Conservation (phyloP, 2,797 vertebrate species). For the Myotis planiceps region DNA sequence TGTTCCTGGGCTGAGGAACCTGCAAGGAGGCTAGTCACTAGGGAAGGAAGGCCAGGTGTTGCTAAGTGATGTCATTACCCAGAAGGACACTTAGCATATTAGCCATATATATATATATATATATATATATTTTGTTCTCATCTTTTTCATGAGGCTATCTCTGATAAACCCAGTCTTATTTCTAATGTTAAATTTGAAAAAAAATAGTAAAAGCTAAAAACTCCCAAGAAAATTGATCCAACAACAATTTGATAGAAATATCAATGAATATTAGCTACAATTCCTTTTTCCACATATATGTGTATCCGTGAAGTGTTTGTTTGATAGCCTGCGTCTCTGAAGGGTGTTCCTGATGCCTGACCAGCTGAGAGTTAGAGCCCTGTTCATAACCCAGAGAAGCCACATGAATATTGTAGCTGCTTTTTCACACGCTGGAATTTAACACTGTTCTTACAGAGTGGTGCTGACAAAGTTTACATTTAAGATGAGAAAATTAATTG, state of each 20-base stretch:
- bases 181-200: background rate
- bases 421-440: background rate
- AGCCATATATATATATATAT: no score
- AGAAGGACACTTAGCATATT: no score
- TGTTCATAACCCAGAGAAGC: background rate
- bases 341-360: background rate
- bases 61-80: no score
- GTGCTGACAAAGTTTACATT: background rate
- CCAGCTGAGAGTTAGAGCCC: background rate
- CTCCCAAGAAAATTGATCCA: background rate
- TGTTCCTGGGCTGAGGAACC: no score
- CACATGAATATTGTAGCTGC: accelerated
- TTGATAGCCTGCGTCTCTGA: background rate
- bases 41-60: no score
- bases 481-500: background rate
- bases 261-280: background rate
- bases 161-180: background rate
- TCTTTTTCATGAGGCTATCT: background rate
- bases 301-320: background rate
- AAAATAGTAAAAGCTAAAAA: background rate
- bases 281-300: background rate
- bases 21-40: no score
- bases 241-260: background rate
- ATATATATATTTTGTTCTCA: background rate
- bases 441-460: background rate